Percentiles rank a stretch among this genome's conserved stretches.
These are phyloP conservation scores for Cygnus buccinator DNA, from an alignment of 2,113 vertebrate genomes.

Conservation along the genomic window DNA sequence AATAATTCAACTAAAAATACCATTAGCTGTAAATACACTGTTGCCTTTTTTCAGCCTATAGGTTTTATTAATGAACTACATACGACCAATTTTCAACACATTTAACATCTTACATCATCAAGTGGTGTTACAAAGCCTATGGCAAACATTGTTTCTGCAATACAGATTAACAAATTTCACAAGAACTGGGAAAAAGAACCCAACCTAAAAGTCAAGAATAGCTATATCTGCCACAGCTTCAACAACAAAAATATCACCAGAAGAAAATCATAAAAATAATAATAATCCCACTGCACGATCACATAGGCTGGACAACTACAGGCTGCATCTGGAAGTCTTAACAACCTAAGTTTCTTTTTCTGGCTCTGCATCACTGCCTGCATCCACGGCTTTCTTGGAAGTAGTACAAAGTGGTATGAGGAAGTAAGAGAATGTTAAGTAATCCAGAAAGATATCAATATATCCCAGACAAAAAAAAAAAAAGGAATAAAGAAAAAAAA, in stretches of 20 bases:
- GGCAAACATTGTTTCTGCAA: not conserved
- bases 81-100: not conserved
- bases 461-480: not conserved
- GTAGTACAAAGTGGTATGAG: not conserved
- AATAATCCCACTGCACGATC: not conserved
- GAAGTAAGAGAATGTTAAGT: not conserved
- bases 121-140: not conserved
- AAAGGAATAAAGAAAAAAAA: not conserved
- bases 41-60: not conserved
- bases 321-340: not conserved
- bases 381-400: not conserved
- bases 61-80: not conserved
- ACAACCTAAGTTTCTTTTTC: not conserved
- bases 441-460: not conserved
- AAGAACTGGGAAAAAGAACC: not conserved
- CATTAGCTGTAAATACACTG: not conserved
- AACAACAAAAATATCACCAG: not conserved
- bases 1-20: not conserved
- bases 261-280: not conserved
- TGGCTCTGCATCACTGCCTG: not conserved
- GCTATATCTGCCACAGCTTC: not conserved
- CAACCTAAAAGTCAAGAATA: not conserved
- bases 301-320: not conserved
- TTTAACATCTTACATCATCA: not conserved
- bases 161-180: not conserved